Conservation (phyloP, 2,888 invertebrate genomes). For the Embidobia sp. region DNA sequence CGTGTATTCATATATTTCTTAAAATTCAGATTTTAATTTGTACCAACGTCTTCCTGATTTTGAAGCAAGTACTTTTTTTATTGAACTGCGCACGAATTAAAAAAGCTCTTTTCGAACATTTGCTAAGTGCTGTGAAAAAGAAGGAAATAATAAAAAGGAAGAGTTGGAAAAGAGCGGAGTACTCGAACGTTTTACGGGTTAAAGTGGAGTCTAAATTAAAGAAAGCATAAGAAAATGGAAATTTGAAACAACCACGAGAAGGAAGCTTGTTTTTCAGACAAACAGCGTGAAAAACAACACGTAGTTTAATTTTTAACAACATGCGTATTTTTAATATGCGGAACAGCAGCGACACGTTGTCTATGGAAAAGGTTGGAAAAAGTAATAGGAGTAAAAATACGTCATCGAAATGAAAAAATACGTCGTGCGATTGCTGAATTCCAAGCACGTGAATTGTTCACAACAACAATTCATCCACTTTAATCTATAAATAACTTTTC, state of each 20-base stretch:
- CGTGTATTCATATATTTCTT: no score
- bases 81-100: conserved; percentile 12
- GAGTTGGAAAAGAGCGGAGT: background rate
- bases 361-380: no score
- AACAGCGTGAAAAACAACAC: background rate
- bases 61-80: no score
- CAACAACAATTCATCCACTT: conserved; percentile 13
- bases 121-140: conserved; percentile 14
- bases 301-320: background rate
- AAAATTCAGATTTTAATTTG: no score
- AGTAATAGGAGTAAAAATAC: no score
- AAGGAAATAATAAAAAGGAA: conserved; percentile 1
- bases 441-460: background rate
- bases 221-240: conserved; percentile 18
- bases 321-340: no score
- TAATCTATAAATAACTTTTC: conserved; percentile 41
- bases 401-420: background rate
- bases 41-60: no score
- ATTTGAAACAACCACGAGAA: conserved; percentile 1
- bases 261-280: conserved; percentile 6
- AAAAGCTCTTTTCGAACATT: conserved; percentile 11
- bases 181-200: background rate
- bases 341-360: no score
- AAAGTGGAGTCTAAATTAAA: conserved; percentile 11
- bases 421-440: background rate